These are phyloP conservation scores for Chromis chromis DNA, from an alignment of 2,797 vertebrate genomes.

Conservation along the genomic window DNA sequence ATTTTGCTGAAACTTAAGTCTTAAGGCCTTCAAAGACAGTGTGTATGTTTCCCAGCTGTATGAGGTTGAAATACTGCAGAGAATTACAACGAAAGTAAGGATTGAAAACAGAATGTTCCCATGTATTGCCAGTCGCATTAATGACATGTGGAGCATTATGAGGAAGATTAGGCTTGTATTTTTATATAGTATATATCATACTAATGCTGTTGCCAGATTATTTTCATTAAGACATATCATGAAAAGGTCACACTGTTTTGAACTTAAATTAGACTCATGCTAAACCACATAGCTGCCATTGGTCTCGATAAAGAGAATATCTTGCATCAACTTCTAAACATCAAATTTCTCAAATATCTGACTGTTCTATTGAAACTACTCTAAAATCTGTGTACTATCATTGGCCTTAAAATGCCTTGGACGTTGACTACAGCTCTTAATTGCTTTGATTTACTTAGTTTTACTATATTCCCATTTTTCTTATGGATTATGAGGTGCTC, in stretches of 20 bases:
- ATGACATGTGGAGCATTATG: too few species aligned
- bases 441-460: neutral
- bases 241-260: too few species aligned
- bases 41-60: neutral
- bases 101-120: neutral
- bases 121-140: too few species aligned
- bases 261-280: neutral
- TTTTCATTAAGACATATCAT: too few species aligned
- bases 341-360: too few species aligned
- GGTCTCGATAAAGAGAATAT: too few species aligned
- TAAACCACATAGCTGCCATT: neutral
- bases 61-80: neutral
- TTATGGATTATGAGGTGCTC: neutral
- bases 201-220: neutral
- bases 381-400: neutral
- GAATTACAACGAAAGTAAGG: neutral
- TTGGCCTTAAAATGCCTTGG: neutral
- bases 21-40: neutral
- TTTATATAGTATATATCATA: neutral
- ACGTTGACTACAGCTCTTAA: neutral
- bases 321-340: too few species aligned
- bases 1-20: constrained; percentile 31
- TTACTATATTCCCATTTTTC: neutral
- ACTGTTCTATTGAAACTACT: neutral
- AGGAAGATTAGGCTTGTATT: neutral